Evolutionary conservation across 2,113 vertebrate genomes (phyloP).

Genomic region (Galbula dea): DNA sequence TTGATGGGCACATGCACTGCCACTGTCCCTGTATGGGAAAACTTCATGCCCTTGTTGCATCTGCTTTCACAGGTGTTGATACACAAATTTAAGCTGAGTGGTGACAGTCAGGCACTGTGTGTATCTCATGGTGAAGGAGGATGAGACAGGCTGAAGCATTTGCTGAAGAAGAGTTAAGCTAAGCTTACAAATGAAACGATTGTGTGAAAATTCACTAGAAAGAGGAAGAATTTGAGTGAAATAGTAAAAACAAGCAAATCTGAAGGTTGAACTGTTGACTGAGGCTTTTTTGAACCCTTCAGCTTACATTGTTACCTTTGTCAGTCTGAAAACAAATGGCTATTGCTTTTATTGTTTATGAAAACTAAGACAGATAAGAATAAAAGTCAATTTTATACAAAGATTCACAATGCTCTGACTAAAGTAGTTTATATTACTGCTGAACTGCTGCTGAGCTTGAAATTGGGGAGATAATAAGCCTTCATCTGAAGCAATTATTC

Average conservation of each 20-base stretch:
- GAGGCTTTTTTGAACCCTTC: background rate
- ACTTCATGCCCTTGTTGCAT: rapidly evolving
- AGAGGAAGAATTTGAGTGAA: background rate
- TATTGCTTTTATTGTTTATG: background rate
- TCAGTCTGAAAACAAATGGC: background rate
- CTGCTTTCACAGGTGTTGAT: background rate
- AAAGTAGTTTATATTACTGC: background rate
- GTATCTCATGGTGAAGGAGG: background rate
- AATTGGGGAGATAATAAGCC: background rate
- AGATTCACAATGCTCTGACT: background rate
- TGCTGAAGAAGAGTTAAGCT: background rate
- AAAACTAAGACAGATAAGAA: background rate
- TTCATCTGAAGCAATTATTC: constrained; percentile 27
- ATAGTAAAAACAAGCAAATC: background rate
- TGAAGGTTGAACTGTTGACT: background rate
- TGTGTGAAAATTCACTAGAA: background rate
- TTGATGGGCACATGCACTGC: rapidly evolving
- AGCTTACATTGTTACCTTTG: background rate
- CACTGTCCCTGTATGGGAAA: background rate
- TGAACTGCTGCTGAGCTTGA: background rate
- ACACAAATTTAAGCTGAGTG: background rate
- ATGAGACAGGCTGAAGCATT: background rate
- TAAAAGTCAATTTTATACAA: background rate
- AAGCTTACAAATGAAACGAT: background rate
- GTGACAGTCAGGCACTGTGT: background rate